Evolutionary conservation across 37 sponge, comb jelly and placozoan species (phyloP).

Genomic region (Corticium candelabrum): DNA sequence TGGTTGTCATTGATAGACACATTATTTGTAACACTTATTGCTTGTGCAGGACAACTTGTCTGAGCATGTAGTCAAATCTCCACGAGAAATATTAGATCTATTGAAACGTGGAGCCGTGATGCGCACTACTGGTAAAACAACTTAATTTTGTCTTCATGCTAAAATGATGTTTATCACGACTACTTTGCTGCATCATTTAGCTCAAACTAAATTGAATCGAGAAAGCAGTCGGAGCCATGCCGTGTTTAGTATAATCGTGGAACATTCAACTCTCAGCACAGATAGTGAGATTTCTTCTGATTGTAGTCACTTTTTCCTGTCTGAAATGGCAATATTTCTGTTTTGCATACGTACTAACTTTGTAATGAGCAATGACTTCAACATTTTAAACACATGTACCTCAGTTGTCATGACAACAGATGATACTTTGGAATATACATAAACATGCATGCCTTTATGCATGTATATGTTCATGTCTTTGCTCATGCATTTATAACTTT

Average conservation of each 20-base stretch:
- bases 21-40: too few species aligned
- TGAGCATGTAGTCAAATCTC: conserved; percentile 67
- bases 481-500: too few species aligned
- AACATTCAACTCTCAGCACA: conserved; percentile 30
- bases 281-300: too few species aligned
- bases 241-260: conserved; percentile 82
- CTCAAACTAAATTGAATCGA: conserved; percentile 11
- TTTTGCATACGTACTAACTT: too few species aligned
- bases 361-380: too few species aligned
- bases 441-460: neutral
- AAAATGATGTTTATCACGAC: neutral
- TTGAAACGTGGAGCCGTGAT: conserved; percentile 51
- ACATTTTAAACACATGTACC: too few species aligned
- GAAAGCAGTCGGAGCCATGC: conserved; percentile 83
- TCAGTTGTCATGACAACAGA: too few species aligned
- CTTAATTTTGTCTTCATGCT: neutral
- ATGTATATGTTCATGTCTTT: neutral
- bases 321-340: too few species aligned
- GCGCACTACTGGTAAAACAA: conserved; percentile 64
- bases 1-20: too few species aligned
- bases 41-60: conserved; percentile 65
- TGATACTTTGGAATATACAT: conserved; percentile 1
- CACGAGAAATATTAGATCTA: conserved; percentile 48
- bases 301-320: too few species aligned
- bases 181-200: conserved; percentile 2